A percentile compares a stretch with the other conserved stretches of the same genome.
These are phyloP conservation scores for Oostethus manadensis DNA, from an alignment of 2,113 vertebrate species.

Conservation along the genomic window DNA sequence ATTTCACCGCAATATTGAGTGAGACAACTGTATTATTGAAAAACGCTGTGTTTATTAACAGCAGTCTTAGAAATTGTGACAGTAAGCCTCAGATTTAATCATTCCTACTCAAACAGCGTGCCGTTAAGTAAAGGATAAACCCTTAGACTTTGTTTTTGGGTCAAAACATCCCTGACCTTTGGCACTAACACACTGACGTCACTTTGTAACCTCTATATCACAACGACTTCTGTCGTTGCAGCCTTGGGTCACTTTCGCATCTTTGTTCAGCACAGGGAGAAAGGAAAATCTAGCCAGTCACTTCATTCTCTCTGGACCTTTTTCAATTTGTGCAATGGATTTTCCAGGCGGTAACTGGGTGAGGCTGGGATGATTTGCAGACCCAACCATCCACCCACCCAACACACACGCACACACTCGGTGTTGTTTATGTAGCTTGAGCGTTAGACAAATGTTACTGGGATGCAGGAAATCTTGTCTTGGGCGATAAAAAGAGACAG, in stretches of 20 bases:
- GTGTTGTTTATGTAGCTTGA: conserved; percentile 13
- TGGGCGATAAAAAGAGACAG: neutral
- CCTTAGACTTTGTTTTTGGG: neutral
- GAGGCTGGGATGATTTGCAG: conserved; percentile 22
- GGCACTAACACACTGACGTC: neutral
- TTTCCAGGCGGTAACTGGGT: conserved; percentile 33
- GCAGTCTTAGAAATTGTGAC: too few species aligned
- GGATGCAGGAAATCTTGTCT: neutral
- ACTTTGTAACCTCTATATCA: neutral
- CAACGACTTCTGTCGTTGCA: neutral
- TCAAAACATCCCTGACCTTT: neutral
- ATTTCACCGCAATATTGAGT: too few species aligned
- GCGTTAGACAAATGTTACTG: neutral
- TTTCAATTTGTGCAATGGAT: conserved; percentile 34
- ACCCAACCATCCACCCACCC: neutral
- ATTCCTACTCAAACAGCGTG: too few species aligned
- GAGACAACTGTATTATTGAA: too few species aligned
- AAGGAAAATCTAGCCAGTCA: conserved; percentile 14
- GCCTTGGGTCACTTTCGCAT: conserved; percentile 10
- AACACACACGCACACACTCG: neutral
- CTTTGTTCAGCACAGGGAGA: conserved; percentile 21
- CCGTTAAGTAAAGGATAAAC: too few species aligned
- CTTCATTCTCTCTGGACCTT: conserved; percentile 13
- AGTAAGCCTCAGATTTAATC: too few species aligned
- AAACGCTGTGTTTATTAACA: too few species aligned